Base-by-base conservation (phyloP, 2,113 vertebrate species). In the Calypte anna region DNA sequence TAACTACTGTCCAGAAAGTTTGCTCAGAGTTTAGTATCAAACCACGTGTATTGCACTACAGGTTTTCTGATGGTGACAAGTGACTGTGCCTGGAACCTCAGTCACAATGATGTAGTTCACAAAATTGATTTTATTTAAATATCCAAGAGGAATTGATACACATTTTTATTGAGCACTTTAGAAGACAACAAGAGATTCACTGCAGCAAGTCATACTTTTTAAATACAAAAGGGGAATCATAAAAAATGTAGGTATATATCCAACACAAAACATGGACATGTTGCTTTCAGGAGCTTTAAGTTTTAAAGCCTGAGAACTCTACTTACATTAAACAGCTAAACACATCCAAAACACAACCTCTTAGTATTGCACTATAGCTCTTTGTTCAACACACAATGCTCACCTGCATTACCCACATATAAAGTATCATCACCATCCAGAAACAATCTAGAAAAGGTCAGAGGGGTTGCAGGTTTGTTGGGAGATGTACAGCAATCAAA, bases 301-400 rank as follows among this genome's bases (percentile, higher is more conserved):
- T 90, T 94, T 86, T 75, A 72, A 74, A 81, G 61, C 62, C 61
- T 55, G 73, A 86, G 44, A 90, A 72, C 31, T 59, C 68, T 78
- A 75, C 82, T 86, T 90, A 88, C 10, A 80, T 18, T 38, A 67
- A 64, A 86, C 53, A 81, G n/a, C 43, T 79, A 91, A 90, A 84
- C 62, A 86, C 50, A 61, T 30, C 62, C 48, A 81, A 61, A 54
- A 76, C 69, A 96, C 90, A 86, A 72, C 69, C 67, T 50, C 73
- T 68, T 74, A 64, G 33, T 78, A 95, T 91, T 92, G 93, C 90
- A 95, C 92, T 95, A 78, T 1, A 76, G 76, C 62, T 93, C 76
- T 86, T 81, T 36, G 28, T 33, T 72, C 54, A 62, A 82, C 48
- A 66, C 10, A 31, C 24, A 22, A 46, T 3, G 17, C 18, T 87